Conservation (phyloP, 2,888 invertebrate species). For the Tetanocera ferruginea region DNA sequence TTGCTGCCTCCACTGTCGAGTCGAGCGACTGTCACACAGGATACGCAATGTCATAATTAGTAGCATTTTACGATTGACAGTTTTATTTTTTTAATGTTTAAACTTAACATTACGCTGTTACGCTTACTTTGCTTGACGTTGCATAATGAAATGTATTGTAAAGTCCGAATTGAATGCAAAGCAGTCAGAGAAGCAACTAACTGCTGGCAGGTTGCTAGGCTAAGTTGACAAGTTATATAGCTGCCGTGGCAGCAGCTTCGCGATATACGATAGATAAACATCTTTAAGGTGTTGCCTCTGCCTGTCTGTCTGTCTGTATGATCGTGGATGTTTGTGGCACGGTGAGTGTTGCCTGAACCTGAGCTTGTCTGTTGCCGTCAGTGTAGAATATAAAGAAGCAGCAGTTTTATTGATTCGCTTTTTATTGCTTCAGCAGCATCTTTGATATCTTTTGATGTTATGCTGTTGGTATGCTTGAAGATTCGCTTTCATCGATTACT, state of each 20-base stretch:
- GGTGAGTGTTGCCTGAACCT: neutral
- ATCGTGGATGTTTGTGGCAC: neutral
- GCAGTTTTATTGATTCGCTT: neutral
- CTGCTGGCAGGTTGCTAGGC: neutral
- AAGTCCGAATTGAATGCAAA: neutral
- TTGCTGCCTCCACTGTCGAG: neutral
- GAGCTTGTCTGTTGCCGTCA: neutral
- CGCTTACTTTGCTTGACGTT: neutral
- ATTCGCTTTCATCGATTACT: slow-evolving; percentile 3
- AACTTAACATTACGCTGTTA: slow-evolving; percentile 12
- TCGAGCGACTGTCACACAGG: slow-evolving; percentile 25
- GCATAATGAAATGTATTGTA: neutral
- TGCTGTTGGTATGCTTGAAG: neutral
- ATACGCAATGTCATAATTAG: slow-evolving; percentile 46
- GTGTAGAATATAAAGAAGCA: neutral
- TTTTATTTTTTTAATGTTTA: slow-evolving; percentile 41
- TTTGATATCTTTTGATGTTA: neutral
- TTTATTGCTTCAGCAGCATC: neutral
- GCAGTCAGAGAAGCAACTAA: neutral
- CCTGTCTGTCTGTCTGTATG: neutral
- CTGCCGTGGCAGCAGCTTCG: neutral
- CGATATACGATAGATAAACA: slow-evolving; percentile 5
- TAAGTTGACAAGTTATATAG: neutral
- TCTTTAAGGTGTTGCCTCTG: slow-evolving; percentile 7
- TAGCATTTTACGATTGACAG: slow-evolving; percentile 44